Percentiles rank a stretch among this genome's conserved stretches.
Conservation (phyloP, 2,113 vertebrate species). For the Grammomys dolichurus region DNA sequence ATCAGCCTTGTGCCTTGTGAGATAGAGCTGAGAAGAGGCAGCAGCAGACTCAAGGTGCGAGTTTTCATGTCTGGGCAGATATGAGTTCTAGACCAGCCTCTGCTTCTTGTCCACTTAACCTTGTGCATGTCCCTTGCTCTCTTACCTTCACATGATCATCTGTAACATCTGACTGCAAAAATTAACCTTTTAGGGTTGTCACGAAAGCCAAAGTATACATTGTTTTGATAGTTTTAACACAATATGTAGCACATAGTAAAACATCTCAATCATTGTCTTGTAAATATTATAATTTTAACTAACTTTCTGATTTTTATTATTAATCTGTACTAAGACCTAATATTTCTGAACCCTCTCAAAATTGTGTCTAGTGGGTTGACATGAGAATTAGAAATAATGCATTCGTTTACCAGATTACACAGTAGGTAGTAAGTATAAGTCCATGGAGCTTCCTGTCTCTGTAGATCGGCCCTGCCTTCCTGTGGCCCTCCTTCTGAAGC, state of each 20-base stretch:
- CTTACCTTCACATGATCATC: neutral
- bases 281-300: neutral
- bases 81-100: neutral
- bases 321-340: neutral
- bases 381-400: neutral
- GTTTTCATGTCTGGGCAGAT: neutral
- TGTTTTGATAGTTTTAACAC: neutral
- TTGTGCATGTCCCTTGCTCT: neutral
- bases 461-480: neutral
- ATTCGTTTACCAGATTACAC: neutral
- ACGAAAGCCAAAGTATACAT: neutral
- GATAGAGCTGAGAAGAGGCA: neutral
- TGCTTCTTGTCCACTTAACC: neutral
- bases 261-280: slow-evolving; percentile 8
- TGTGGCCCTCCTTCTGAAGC: neutral
- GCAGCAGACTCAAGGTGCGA: neutral
- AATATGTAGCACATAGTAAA: neutral
- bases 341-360: neutral
- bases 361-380: neutral
- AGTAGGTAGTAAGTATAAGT: neutral
- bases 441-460: neutral
- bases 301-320: neutral
- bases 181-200: neutral
- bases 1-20: neutral
- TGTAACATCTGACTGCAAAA: neutral